Base-by-base conservation (phyloP, 2,797 vertebrate species). In the Sciurus carolinensis region DNA sequence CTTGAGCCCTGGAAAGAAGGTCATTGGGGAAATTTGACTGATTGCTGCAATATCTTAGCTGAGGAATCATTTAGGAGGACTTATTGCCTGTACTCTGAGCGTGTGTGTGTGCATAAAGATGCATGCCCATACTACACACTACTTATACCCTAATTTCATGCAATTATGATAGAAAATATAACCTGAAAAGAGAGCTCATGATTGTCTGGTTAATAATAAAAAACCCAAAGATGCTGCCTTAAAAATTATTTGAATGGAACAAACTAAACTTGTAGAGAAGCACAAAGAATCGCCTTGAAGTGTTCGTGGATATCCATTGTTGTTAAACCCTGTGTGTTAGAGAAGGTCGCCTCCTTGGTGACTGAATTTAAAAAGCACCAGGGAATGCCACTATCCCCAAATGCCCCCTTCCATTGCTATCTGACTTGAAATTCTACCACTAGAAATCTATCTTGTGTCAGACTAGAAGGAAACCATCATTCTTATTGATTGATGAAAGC, bases 101-200 rank as follows among this genome's bases (percentile, higher is more conserved):
- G 39, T 52, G 26, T 76, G 20, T 92, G 30, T 94, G 33, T 81
- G 18, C n/a, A 87, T 87, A 87, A 50, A 22, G 3, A 8, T 13
- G 8, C 15, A 17, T n/a, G 15, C 75, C 3, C 18, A 44, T 62
- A 57, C 28, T 39, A 20, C 20, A 47, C 5, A 28, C 13, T 59
- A 39, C 82, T 71, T 80, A 71, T 83, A 50, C 9, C 69, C 59
- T n/a, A 67, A 62, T 30, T 66, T 88, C 28, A 72, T 76, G 11
- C 36, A 44, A 73, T 73, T 66, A 42, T 90, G 77, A 66, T 44
- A 83, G 33, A 94, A 91, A 86, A 79, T 62, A 50, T 15, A 87
- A 76, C 20, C 72, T 73, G 85, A 62, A 91, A 44, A 90, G 30
- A 94, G 73, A 67, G 22, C 1, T 87, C 26, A 36, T 71, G 14